Evolutionary conservation across 2,113 vertebrate genomes (phyloP).

Genomic region (Capricornis sumatraensis): DNA sequence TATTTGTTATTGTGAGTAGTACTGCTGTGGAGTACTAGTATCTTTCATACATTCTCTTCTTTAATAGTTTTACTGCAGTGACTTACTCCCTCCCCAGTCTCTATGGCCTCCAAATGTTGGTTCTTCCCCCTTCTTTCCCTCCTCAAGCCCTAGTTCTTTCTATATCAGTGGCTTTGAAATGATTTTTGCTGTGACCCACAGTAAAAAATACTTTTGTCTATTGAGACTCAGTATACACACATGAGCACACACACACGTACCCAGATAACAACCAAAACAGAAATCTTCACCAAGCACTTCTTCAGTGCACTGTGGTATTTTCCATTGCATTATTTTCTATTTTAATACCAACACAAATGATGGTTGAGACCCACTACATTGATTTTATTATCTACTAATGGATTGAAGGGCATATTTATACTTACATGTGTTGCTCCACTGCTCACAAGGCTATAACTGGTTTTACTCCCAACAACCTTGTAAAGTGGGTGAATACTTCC

Average conservation of each 20-base stretch:
- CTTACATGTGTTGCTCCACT: not conserved
- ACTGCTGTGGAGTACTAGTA: not conserved
- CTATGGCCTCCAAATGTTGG: not conserved
- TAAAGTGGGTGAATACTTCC: not conserved
- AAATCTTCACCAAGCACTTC: not conserved
- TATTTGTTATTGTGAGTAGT: not conserved
- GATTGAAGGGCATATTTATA: not conserved
- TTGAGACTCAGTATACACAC: not conserved
- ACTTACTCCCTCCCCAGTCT: not conserved
- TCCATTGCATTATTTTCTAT: not conserved
- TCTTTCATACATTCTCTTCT: not conserved
- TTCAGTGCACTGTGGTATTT: not conserved
- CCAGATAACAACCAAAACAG: not conserved
- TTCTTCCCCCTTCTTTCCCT: not conserved
- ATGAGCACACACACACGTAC: accelerated
- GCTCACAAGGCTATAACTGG: not conserved
- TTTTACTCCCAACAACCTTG: not conserved
- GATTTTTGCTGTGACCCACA: not conserved
- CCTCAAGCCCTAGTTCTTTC: not conserved
- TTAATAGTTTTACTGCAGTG: not conserved
- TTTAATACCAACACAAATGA: not conserved
- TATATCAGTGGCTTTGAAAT: not conserved
- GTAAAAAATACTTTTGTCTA: not conserved
- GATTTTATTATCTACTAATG: not conserved
- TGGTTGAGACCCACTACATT: not conserved